Evolutionary conservation across 2,797 vertebrate genomes (phyloP).

Genomic region (Bovichtus diacanthus): DNA sequence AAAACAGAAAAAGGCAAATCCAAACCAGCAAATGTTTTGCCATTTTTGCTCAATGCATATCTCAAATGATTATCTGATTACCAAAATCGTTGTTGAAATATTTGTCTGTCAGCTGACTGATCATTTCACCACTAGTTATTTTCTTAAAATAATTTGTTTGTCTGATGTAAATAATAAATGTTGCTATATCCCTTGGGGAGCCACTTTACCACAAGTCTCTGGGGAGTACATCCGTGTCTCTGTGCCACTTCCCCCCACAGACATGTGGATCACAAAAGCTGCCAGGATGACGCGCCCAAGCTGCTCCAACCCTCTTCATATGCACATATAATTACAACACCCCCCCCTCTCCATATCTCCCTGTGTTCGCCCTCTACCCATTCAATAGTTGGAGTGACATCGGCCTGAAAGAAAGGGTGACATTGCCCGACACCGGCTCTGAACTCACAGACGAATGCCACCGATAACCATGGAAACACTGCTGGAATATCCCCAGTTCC

Average conservation of each 20-base stretch:
- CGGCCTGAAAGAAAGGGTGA: slow-evolving; percentile 69
- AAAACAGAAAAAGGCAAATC: not conserved
- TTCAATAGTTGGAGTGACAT: slow-evolving; percentile 70
- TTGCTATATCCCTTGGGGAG: slow-evolving; percentile 39
- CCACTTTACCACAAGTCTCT: slow-evolving; percentile 45
- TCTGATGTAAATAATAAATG: slow-evolving; percentile 63
- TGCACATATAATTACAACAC: slow-evolving; percentile 83
- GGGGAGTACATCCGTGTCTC: slow-evolving; percentile 63
- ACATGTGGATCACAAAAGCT: slow-evolving; percentile 75
- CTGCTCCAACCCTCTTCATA: slow-evolving; percentile 78
- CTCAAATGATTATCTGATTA: not conserved
- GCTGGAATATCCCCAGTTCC: slow-evolving; percentile 58
- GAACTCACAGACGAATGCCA: slow-evolving; percentile 68
- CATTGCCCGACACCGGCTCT: slow-evolving; percentile 62
- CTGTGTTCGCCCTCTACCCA: slow-evolving; percentile 17
- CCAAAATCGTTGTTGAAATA: not conserved
- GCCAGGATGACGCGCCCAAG: slow-evolving; percentile 71
- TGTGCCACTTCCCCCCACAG: slow-evolving; percentile 59
- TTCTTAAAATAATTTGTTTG: slow-evolving; percentile 32
- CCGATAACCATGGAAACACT: slow-evolving; percentile 81
- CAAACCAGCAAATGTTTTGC: not conserved
- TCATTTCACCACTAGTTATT: not conserved
- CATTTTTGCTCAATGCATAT: not conserved
- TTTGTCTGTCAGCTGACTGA: not conserved
- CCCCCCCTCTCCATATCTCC: slow-evolving; percentile 33